Evolutionary conservation across 2,888 invertebrate genomes (phyloP).

Genomic region (Cylindroiulus punctatus): DNA sequence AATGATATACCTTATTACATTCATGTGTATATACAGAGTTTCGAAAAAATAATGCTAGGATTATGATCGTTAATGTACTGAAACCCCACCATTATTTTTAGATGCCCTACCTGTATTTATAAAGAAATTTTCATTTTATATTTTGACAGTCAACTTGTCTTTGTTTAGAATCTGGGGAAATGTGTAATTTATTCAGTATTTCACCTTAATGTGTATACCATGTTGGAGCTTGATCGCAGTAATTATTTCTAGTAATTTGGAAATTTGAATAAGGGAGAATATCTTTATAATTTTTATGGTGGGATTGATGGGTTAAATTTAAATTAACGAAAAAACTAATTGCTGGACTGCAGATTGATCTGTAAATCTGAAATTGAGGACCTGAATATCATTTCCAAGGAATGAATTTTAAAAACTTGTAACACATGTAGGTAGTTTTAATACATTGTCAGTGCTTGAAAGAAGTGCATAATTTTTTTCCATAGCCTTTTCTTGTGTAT

Average conservation of each 20-base stretch:
- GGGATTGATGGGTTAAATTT: too few species aligned
- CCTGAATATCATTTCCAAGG: not conserved
- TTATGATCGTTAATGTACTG: too few species aligned
- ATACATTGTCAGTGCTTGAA: too few species aligned
- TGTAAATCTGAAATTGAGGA: not conserved
- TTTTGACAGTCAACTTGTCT: not conserved
- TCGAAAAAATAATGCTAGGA: too few species aligned
- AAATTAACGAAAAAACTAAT: too few species aligned
- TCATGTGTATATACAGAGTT: not conserved
- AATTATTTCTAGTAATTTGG: not conserved
- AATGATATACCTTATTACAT: not conserved
- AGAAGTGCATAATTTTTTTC: too few species aligned
- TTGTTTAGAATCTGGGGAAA: slow-evolving; percentile 24
- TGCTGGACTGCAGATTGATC: too few species aligned
- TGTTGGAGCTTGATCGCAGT: not conserved
- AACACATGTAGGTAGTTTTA: too few species aligned
- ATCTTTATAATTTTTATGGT: not conserved
- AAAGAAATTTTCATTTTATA: not conserved
- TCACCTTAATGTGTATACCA: not conserved
- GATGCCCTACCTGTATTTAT: too few species aligned
- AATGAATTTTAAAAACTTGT: not conserved
- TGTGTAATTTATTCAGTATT: slow-evolving; percentile 48
- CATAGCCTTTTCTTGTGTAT: too few species aligned
- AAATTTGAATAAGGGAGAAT: not conserved
- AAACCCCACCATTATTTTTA: too few species aligned